Conservation (phyloP, 2,888 invertebrate genomes). For the Heliconius hortense region DNA sequence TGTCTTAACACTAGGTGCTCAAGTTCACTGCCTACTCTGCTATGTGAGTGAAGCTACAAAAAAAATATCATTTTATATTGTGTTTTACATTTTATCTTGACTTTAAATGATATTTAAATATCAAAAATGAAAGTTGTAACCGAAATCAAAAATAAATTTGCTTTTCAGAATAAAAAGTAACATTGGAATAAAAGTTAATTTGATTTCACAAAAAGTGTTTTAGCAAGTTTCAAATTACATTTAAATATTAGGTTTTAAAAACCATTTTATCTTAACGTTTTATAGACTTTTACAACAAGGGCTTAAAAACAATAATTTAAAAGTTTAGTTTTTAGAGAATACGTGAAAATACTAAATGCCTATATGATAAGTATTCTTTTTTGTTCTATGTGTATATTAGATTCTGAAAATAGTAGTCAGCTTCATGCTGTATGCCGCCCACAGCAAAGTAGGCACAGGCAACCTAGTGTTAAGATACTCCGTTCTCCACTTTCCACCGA, state of each 20-base stretch:
- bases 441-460: too few relatives aligned
- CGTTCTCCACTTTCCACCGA: too few relatives aligned
- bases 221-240: background rate
- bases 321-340: background rate
- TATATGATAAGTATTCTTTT: too few relatives aligned
- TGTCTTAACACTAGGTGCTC: background rate
- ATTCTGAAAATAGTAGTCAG: too few relatives aligned
- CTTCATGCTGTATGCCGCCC: too few relatives aligned
- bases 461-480: too few relatives aligned
- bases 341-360: background rate
- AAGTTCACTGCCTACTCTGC: background rate
- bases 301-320: background rate
- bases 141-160: slow-evolving; percentile 7
- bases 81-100: background rate
- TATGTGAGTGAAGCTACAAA: background rate
- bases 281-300: background rate
- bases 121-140: background rate
- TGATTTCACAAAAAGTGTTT: background rate
- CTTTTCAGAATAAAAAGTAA: background rate
- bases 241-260: slow-evolving; percentile 1
- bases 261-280: background rate
- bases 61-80: background rate
- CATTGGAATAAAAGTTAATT: slow-evolving; percentile 5
- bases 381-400: too few relatives aligned
- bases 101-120: background rate